These are phyloP conservation scores for Stichopus chloronotus DNA, from an alignment of 35 echinoderm and acorn worm genomes.

Conservation along the genomic window DNA sequence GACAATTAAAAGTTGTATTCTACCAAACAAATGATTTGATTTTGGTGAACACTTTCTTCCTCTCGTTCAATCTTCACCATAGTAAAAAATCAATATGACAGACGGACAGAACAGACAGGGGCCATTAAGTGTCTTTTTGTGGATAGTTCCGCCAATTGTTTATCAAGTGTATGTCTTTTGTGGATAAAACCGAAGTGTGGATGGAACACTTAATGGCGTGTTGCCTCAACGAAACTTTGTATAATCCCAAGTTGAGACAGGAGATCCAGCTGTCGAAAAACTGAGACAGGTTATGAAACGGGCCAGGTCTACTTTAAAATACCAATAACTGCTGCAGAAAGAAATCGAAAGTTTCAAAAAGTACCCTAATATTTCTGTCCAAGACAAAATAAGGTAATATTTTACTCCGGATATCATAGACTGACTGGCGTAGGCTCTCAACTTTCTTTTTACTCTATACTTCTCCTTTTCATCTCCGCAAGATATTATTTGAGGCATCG, in stretches of 20 bases:
- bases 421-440: too few relatives aligned
- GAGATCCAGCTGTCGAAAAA: background rate
- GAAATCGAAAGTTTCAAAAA: background rate
- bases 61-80: too few relatives aligned
- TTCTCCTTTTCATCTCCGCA: too few relatives aligned
- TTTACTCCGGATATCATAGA: too few relatives aligned
- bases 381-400: background rate
- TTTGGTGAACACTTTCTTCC: too few relatives aligned
- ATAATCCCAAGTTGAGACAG: background rate
- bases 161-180: background rate
- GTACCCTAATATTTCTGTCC: background rate
- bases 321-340: background rate
- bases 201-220: background rate
- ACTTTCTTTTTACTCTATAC: too few relatives aligned
- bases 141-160: background rate
- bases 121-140: background rate
- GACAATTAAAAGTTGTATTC: too few relatives aligned
- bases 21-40: too few relatives aligned
- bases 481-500: too few relatives aligned
- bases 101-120: background rate
- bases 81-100: too few relatives aligned
- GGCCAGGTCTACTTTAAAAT: background rate
- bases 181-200: slow-evolving; percentile 8
- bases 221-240: background rate
- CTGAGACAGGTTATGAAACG: background rate